Conservation (phyloP, 2,113 vertebrate genomes). For the Dinomys branickii region DNA sequence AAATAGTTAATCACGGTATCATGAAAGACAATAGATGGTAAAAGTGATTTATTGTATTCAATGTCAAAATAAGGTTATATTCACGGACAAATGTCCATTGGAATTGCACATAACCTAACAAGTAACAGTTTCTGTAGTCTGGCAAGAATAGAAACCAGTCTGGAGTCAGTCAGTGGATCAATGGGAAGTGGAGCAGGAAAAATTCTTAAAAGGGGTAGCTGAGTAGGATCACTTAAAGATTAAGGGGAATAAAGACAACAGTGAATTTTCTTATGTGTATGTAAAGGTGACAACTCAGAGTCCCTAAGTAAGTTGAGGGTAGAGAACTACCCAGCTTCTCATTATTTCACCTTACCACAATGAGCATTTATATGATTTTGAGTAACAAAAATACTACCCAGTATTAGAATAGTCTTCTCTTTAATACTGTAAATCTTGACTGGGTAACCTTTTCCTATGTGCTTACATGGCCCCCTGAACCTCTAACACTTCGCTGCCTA, state of each 20-base stretch:
- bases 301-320: background rate
- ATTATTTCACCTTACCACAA: slow-evolving; percentile 45
- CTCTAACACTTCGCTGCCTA: background rate
- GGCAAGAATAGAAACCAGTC: slow-evolving; percentile 21
- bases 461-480: background rate
- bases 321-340: background rate
- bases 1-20: background rate
- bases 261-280: background rate
- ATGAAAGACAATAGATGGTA: slow-evolving; percentile 12
- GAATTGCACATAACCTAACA: slow-evolving; percentile 28
- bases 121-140: background rate
- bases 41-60: background rate
- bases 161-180: background rate
- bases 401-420: slow-evolving; percentile 8
- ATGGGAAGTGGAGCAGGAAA: background rate
- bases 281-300: background rate
- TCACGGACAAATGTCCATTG: background rate
- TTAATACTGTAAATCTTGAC: slow-evolving; percentile 42
- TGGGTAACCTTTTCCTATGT: background rate
- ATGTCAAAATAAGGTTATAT: slow-evolving; percentile 9
- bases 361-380: slow-evolving; percentile 9
- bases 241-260: background rate
- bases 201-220: background rate
- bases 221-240: background rate
- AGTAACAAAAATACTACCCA: slow-evolving; percentile 32